Evolutionary conservation across 2,113 vertebrate species (phyloP).

Genomic region (Albula glossodonta): DNA sequence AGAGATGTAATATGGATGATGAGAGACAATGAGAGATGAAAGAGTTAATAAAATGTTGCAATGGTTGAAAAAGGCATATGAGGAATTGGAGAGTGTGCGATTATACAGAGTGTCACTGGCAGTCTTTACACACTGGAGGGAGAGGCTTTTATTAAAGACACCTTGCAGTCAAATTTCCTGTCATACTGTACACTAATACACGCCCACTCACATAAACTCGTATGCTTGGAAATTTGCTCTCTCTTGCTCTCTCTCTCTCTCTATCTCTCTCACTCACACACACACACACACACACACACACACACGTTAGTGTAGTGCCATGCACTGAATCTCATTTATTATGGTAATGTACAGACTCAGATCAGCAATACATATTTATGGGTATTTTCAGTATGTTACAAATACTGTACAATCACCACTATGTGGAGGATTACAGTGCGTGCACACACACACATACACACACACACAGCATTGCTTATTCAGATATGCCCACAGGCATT

Average conservation of each 20-base stretch:
- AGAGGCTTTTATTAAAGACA: constrained; percentile 1
- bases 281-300: no score
- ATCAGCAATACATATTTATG: background rate
- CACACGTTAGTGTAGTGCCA: background rate
- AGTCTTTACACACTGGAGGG: constrained; percentile 8
- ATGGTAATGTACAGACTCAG: background rate
- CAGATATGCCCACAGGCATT: background rate
- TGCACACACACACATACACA: background rate
- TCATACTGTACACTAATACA: constrained; percentile 49
- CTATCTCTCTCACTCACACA: no score
- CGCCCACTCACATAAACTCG: constrained; percentile 60
- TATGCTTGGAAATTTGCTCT: constrained; percentile 40
- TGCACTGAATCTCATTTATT: constrained; percentile 11
- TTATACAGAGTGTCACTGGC: background rate
- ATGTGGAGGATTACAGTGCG: background rate
- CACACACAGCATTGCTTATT: background rate
- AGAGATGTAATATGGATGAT: background rate
- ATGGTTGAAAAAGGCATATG: background rate
- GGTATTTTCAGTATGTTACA: background rate
- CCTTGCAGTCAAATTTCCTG: constrained; percentile 39
- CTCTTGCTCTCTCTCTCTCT: background rate
- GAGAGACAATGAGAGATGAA: background rate
- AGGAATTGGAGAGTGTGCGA: background rate
- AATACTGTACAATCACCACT: background rate
- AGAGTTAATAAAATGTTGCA: constrained; percentile 14